Evolutionary conservation across 2,797 vertebrate species (phyloP).

Genomic region (Myripristis jacobus): DNA sequence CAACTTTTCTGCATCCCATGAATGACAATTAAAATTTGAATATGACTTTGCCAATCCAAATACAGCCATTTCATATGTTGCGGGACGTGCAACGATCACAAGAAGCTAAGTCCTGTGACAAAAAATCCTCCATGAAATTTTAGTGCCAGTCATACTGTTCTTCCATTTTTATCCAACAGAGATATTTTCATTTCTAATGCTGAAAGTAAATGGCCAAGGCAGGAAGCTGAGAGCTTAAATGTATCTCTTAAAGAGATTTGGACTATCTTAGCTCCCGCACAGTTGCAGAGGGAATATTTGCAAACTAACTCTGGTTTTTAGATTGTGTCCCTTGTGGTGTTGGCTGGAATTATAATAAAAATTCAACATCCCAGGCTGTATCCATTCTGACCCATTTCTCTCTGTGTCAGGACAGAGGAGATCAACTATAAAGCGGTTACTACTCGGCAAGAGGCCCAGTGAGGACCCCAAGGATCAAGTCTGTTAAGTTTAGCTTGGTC

Average conservation of each 20-base stretch:
- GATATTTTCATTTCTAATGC: constrained; percentile 9
- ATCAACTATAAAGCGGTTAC: constrained; percentile 71
- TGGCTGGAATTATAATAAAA: constrained; percentile 63
- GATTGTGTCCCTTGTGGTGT: constrained; percentile 50
- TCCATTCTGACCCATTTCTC: constrained; percentile 74
- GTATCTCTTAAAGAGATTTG: constrained; percentile 45
- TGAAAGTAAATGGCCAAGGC: constrained; percentile 22
- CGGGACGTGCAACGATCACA: background rate
- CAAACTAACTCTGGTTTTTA: constrained; percentile 64
- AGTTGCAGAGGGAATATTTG: constrained; percentile 68
- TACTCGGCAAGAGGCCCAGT: constrained; percentile 61
- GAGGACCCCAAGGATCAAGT: constrained; percentile 65
- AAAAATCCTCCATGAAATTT: background rate
- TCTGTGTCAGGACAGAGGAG: constrained; percentile 62
- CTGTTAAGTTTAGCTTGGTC: constrained; percentile 65
- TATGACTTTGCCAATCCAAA: constrained; percentile 26
- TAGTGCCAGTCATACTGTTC: background rate
- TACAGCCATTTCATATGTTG: constrained; percentile 1
- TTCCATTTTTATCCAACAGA: background rate
- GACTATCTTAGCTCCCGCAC: constrained; percentile 42
- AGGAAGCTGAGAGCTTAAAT: constrained; percentile 33
- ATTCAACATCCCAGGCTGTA: constrained; percentile 45
- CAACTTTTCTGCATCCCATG: background rate
- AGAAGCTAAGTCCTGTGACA: constrained; percentile 6
- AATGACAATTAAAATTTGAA: constrained; percentile 20